Base-by-base conservation (phyloP, 2,888 invertebrate genomes). In the Scaptomyza reducta region DNA sequence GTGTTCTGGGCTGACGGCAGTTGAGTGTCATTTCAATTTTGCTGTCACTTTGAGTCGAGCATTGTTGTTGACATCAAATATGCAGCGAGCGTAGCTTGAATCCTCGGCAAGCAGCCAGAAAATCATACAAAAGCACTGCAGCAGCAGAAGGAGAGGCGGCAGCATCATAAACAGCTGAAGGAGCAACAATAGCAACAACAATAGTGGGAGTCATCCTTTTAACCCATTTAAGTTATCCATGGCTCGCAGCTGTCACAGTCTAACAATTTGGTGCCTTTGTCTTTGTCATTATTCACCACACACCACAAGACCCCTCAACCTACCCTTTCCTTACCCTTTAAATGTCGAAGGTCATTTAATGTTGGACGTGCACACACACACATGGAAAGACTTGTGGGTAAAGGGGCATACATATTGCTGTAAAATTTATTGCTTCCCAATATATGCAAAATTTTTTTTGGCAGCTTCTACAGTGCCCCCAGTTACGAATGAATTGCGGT, bases 231-330 rank as follows among this genome's bases (percentile, higher is more conserved):
- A 82, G 82, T 82, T 87, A 87, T 83, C 88, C 88, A 65, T 85
- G 82, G 79, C 82, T 79, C 70, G 82, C 81, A 82, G 88, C 88
- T 82, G 82, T 87, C 88, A 87, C 88, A 87, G 88, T 85, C 86
- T 85, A 79, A 86, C 83, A 79, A 85, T 83, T 87, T 85, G 57
- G 70, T 73, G 74, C 83, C 71, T 79, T 82, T 87, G 82, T 82
- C 77, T 82, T 82, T 63, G 65, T 38, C 38, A 50, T 50, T 38
- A 50, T 35, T 25, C 40, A 9, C 25, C 55, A 25, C 51, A 62
- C 49, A 57, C 51, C 33, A 46, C 49, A 38, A 33, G 40, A 59
- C 27, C 31, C 33, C 31, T 29, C 22, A 22, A 6, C 10, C 13
- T 6, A 1, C 38, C 38, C 40, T 40, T 40, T 10, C 16, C 16